phyloP scores from a whole-genome alignment of 2,797 vertebrate genomes.

The Moxostoma hubbsi region DNA sequence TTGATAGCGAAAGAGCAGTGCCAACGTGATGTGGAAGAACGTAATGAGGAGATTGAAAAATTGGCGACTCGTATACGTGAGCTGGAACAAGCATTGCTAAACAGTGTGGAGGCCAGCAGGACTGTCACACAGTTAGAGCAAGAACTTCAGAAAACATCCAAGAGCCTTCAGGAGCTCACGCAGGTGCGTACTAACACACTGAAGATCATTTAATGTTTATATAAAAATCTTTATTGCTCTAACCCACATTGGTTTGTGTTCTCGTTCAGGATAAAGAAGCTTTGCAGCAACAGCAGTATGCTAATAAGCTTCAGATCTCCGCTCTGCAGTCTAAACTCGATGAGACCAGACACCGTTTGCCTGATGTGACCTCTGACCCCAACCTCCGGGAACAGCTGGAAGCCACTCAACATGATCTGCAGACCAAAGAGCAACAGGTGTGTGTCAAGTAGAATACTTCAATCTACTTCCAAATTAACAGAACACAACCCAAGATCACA shows the following conservation, averaged over 20 bases:
- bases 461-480: too few relatives aligned
- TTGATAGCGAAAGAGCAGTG: constrained; percentile 82
- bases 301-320: constrained; percentile 86
- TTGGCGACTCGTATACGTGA: constrained; percentile 79
- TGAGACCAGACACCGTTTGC: constrained; percentile 80
- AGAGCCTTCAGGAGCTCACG: constrained; percentile 78
- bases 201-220: not conserved
- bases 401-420: constrained; percentile 74
- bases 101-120: constrained; percentile 68
- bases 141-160: constrained; percentile 82
- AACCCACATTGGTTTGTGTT: not conserved
- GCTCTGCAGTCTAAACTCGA: constrained; percentile 86
- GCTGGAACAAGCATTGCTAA: constrained; percentile 81
- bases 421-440: constrained; percentile 82
- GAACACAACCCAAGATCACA: too few relatives aligned
- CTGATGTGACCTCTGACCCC: constrained; percentile 67
- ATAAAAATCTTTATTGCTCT: not conserved
- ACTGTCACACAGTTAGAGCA: constrained; percentile 79
- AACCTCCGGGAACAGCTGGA: constrained; percentile 79
- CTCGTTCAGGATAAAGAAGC: constrained; percentile 86
- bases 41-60: constrained; percentile 88
- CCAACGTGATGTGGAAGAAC: constrained; percentile 79
- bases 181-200: constrained; percentile 72
- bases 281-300: constrained; percentile 85
- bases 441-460: constrained; percentile 25